Conservation (phyloP, 2,113 vertebrate species). For the Alectura lathami region DNA sequence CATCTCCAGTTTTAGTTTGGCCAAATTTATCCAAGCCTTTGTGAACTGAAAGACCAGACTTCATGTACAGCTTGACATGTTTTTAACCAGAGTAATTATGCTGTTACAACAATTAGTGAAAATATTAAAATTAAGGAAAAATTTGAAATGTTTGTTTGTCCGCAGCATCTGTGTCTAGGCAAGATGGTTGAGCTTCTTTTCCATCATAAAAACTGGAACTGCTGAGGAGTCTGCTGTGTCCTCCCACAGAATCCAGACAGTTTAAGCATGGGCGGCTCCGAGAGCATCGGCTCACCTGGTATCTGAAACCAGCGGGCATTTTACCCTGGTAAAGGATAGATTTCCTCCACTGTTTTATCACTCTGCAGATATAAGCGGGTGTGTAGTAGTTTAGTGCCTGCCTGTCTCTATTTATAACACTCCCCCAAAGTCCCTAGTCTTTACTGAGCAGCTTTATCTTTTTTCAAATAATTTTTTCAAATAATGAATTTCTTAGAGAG, state of each 20-base stretch:
- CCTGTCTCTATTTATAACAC: not conserved
- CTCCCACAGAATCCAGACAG: not conserved
- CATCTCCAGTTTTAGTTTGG: not conserved
- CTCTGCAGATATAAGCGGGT: not conserved
- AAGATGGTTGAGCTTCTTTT: not conserved
- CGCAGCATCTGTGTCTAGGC: not conserved
- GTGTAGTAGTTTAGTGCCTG: not conserved
- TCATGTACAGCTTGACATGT: fast-evolving
- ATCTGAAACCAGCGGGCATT: not conserved
- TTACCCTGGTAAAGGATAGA: not conserved
- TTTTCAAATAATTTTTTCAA: slow-evolving; percentile 67
- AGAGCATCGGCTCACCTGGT: not conserved
- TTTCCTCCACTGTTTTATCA: slow-evolving; percentile 31
- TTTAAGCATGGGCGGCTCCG: not conserved
- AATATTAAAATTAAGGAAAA: not conserved
- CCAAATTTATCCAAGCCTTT: not conserved
- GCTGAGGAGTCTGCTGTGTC: not conserved
- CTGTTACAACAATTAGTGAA: not conserved
- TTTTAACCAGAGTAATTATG: not conserved
- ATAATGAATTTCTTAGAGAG: slow-evolving; percentile 5
- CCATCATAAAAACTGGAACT: not conserved
- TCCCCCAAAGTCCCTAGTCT: not conserved
- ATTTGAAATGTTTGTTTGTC: not conserved
- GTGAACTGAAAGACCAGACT: not conserved
- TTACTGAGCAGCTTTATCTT: slow-evolving; percentile 50